phyloP scores from a whole-genome alignment of 2,888 invertebrate species.

The Rhagonycha fulva region DNA sequence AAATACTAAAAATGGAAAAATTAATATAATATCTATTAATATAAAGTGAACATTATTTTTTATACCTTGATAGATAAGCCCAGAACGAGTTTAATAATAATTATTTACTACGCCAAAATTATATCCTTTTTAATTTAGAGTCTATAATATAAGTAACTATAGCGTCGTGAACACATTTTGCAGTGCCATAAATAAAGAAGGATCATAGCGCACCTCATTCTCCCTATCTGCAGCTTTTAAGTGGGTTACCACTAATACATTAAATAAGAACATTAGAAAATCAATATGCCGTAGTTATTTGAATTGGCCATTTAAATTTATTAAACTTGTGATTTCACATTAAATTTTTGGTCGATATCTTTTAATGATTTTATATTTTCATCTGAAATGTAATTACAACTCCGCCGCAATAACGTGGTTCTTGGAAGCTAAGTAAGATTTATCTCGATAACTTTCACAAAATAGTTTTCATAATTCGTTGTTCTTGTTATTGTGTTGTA shows the following conservation, averaged over 20 bases:
- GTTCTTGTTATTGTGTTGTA: slow-evolving; percentile 25
- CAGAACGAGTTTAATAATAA: slow-evolving; percentile 14
- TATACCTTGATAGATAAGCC: neutral
- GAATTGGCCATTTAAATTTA: neutral
- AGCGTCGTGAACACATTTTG: slow-evolving; percentile 41
- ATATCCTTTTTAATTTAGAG: slow-evolving; percentile 42
- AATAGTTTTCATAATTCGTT: neutral
- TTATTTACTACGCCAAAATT: slow-evolving; percentile 37
- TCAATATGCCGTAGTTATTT: neutral
- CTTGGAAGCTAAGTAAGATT: slow-evolving; percentile 36
- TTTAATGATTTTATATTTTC: slow-evolving; percentile 31
- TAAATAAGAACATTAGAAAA: slow-evolving; percentile 35
- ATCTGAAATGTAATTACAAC: slow-evolving; percentile 38
- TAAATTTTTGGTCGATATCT: slow-evolving; percentile 19
- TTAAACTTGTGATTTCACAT: slow-evolving; percentile 4
- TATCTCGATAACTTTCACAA: slow-evolving; percentile 37
- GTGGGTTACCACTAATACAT: slow-evolving; percentile 42
- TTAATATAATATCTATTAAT: neutral
- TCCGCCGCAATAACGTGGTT: slow-evolving; percentile 33
- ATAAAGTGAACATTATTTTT: neutral
- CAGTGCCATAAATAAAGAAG: slow-evolving; percentile 44
- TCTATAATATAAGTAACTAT: slow-evolving; percentile 40
- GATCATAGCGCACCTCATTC: slow-evolving; percentile 41
- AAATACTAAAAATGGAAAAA: neutral
- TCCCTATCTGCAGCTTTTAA: slow-evolving; percentile 40